phyloP scores from a whole-genome alignment of 2,113 vertebrate genomes.

The Mirounga angustirostris region DNA sequence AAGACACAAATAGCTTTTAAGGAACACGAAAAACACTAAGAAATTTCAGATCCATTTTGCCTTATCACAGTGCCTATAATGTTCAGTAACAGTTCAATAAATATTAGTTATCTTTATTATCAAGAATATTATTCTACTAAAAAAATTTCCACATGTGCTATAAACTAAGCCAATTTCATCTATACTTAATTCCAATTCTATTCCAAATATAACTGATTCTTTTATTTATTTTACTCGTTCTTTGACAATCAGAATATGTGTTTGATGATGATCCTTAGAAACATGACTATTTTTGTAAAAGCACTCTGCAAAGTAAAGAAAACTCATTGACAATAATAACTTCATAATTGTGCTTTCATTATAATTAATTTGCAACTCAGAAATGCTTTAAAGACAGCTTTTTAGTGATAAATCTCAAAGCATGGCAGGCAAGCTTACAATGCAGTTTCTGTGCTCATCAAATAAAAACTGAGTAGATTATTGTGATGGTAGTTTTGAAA shows the following conservation, averaged over 20 bases:
- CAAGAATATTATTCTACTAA: background rate
- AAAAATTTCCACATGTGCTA: background rate
- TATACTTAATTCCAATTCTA: background rate
- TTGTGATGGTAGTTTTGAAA: constrained; percentile 60
- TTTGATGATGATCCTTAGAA: constrained; percentile 30
- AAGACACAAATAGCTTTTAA: background rate
- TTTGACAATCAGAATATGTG: background rate
- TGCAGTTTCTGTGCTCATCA: constrained; percentile 30
- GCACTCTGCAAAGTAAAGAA: background rate
- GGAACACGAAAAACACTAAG: background rate
- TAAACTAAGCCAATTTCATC: background rate
- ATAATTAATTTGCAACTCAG: constrained; percentile 54
- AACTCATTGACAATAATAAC: constrained; percentile 9
- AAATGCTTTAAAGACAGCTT: constrained; percentile 36
- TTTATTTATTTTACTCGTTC: constrained; percentile 17
- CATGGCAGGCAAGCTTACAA: background rate
- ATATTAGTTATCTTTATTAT: background rate
- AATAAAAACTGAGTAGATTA: constrained; percentile 54
- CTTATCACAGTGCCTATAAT: background rate
- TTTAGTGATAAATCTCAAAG: constrained; percentile 52
- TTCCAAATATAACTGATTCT: background rate
- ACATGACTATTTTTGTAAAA: constrained; percentile 31
- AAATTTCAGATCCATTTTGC: background rate
- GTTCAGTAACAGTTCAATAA: background rate
- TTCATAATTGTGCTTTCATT: constrained; percentile 13